Base-by-base conservation (phyloP, 1,140 invertebrate genomes). In the Pseudoatta argentina region DNA sequence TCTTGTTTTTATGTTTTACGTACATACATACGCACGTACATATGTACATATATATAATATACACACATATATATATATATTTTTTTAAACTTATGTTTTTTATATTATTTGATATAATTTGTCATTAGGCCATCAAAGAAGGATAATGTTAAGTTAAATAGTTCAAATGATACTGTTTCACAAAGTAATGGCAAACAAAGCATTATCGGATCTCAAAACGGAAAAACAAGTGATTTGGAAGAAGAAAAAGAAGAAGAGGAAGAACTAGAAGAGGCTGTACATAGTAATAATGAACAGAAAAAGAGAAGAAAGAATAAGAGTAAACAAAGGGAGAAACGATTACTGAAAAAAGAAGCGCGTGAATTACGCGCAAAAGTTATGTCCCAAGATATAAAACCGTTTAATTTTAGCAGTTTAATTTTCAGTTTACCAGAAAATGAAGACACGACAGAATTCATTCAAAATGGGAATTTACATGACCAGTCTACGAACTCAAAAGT, bases 261-360 rank as follows among this genome's bases (percentile, higher is more conserved):
- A 57, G 12, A 64, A 71, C 30, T 64, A 30, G 44, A 86, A 77
- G 39, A 88, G 18, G 24, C 0, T 34, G 10, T 16, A 12, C 61
- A 87, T 24, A 73, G 12, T 72, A 39, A 86, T 59, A 67, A 77
- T 34, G 39, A 86, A 4, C 91, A 92, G 55, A 92, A 91, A 59
- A 91, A 92, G n/a, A 39, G 12, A 39, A 91, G 91, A 59, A 93
- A 94, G 59, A 93, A 93, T 66, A 93, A 89, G n/a, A 94, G 89
- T 64, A 91, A 90, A 72, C 92, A 90, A 48, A 95, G 94, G 75
- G 93, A 95, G 27, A 94, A 93, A 12, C 92, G 93, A 48, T 94
- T 94, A 86, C 87, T 95, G 59, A 96, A 95, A 86, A 96, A 95
- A 87, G 93, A 95, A 86, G 90, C 95, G n/a, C 93, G 93, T 69